A percentile compares a stretch with the other conserved stretches of the same genome.
Conservation (phyloP, 2,113 vertebrate species). For the Gopherus evgoodei region DNA sequence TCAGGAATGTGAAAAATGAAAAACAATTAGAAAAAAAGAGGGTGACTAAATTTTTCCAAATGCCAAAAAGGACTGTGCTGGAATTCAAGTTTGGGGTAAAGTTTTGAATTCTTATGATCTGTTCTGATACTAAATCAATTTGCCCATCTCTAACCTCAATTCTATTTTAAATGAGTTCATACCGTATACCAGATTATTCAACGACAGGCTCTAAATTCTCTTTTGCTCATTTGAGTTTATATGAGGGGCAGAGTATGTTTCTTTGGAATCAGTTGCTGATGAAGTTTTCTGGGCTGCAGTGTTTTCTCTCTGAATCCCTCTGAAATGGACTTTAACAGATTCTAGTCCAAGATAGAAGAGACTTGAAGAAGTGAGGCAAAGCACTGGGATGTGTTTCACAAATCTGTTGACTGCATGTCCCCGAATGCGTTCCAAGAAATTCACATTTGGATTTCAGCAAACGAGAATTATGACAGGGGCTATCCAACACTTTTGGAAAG, state of each 20-base stretch:
- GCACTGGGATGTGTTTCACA: constrained; percentile 44
- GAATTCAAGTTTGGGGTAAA: background rate
- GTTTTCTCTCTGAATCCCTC: constrained; percentile 24
- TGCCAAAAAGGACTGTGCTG: background rate
- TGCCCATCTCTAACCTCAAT: background rate
- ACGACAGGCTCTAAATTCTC: background rate
- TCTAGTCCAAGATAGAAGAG: constrained; percentile 40
- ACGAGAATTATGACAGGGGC: constrained; percentile 21
- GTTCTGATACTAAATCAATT: background rate
- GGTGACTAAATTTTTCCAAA: background rate
- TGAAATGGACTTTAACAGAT: constrained; percentile 29
- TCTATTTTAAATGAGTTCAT: background rate
- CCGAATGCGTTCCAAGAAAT: constrained; percentile 64
- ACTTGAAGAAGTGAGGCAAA: constrained; percentile 36
- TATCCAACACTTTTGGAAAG: constrained; percentile 54
- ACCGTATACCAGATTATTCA: background rate
- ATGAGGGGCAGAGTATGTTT: background rate
- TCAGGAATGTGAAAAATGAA: background rate
- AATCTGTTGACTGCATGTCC: constrained; percentile 62
- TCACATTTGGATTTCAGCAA: constrained; percentile 59
- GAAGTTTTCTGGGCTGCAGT: background rate
- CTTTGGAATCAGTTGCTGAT: background rate
- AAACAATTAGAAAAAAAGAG: background rate
- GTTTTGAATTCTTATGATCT: background rate
- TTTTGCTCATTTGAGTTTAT: background rate